phyloP scores from a whole-genome alignment of 1,140 invertebrate genomes.

The Cydia amplana region DNA sequence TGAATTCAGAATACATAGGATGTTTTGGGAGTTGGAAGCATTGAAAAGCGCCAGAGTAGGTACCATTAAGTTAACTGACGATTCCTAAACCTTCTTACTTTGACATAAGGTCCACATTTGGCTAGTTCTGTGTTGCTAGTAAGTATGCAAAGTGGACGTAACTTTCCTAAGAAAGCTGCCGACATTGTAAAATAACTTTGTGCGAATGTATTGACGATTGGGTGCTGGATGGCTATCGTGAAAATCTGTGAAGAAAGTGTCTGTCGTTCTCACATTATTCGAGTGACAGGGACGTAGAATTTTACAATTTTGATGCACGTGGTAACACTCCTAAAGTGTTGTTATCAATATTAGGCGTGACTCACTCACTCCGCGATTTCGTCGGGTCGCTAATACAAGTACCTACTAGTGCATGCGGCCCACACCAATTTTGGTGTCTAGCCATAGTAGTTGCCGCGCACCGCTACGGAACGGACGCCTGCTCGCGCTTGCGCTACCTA shows the following conservation, averaged over 20 bases:
- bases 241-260: background rate
- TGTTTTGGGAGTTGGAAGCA: background rate
- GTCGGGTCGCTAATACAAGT: too few relatives aligned
- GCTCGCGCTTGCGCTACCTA: too few relatives aligned
- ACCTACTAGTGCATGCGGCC: too few relatives aligned
- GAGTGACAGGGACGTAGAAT: too few relatives aligned
- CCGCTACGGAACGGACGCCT: too few relatives aligned
- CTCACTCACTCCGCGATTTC: too few relatives aligned
- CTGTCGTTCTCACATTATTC: too few relatives aligned
- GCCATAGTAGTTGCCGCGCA: too few relatives aligned
- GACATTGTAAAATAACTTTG: conserved; percentile 16
- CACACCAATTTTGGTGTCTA: too few relatives aligned
- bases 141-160: conserved; percentile 17
- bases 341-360: too few relatives aligned
- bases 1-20: background rate
- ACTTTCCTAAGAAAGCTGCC: conserved; percentile 28
- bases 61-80: background rate
- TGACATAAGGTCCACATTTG: background rate
- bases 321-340: background rate
- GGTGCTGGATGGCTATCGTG: background rate
- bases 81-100: too few relatives aligned
- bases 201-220: background rate
- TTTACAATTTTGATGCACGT: too few relatives aligned
- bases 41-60: background rate
- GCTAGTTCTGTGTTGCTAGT: background rate